These are phyloP conservation scores for Cistogaster globosa DNA, from an alignment of 2,888 invertebrate species.

Conservation along the genomic window DNA sequence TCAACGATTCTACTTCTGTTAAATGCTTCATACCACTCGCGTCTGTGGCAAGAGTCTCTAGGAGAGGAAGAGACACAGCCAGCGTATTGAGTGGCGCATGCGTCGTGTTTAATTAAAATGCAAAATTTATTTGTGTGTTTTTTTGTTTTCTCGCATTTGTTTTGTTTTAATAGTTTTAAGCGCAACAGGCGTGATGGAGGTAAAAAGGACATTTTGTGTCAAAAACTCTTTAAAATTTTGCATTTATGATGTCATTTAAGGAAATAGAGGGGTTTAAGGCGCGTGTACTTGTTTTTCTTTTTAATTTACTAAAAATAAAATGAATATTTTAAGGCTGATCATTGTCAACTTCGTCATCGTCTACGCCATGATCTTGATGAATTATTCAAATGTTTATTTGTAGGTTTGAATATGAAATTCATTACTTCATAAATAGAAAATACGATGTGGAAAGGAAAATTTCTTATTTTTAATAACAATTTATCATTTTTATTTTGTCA, in stretches of 20 bases:
- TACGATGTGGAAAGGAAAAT: not conserved
- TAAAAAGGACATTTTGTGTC: slow-evolving; percentile 46
- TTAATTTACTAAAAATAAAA: not conserved
- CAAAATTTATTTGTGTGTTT: slow-evolving; percentile 67
- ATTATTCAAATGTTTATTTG: slow-evolving; percentile 56
- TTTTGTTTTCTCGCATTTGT: slow-evolving; percentile 66
- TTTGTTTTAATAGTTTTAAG: slow-evolving; percentile 10
- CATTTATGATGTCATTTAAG: not conserved
- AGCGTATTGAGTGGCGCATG: slow-evolving; percentile 75
- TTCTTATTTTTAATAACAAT: too few relatives aligned
- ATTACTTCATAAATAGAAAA: not conserved
- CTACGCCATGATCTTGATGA: slow-evolving; percentile 49
- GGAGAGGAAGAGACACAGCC: slow-evolving; percentile 41
- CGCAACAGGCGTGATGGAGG: slow-evolving; percentile 37
- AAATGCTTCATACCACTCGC: not conserved
- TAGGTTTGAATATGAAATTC: not conserved
- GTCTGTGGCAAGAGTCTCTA: slow-evolving; percentile 38
- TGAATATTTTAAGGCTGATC: slow-evolving; percentile 16
- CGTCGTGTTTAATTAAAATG: slow-evolving; percentile 80
- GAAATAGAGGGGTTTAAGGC: not conserved
- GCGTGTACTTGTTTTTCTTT: slow-evolving; percentile 15
- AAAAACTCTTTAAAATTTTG: not conserved
- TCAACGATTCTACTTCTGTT: slow-evolving; percentile 34
- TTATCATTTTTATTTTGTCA: too few relatives aligned
- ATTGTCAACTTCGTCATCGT: slow-evolving; percentile 37